A percentile compares a stretch with the other conserved stretches of the same genome.
phyloP scores from a whole-genome alignment of 2,113 vertebrate genomes.

The Trichomycterus rosablanca region DNA sequence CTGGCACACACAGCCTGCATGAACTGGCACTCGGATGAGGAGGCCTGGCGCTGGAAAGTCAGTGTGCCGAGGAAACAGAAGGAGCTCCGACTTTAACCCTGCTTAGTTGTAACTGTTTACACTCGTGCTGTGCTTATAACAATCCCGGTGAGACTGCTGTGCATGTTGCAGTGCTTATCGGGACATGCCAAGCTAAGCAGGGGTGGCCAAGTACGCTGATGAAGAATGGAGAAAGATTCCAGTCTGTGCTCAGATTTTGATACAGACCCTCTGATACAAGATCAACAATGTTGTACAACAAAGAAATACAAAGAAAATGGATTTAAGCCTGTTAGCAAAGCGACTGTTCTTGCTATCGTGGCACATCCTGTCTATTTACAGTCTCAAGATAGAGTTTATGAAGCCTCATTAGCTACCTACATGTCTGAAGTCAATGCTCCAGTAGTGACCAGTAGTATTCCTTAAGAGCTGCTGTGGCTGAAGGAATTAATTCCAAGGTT shows the following conservation, averaged over 20 bases:
- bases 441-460: no score
- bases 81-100: constrained; percentile 34
- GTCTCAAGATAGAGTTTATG: no score
- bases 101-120: constrained; percentile 38
- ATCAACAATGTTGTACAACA: constrained; percentile 17
- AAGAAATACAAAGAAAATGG: not conserved
- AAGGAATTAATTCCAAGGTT: no score
- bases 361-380: no score
- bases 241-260: constrained; percentile 10
- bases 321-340: not conserved
- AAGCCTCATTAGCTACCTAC: no score
- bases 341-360: not conserved
- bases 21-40: constrained; percentile 14
- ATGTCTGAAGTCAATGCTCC: no score
- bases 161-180: constrained; percentile 24
- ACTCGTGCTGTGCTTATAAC: constrained; percentile 24
- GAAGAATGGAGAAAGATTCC: constrained; percentile 5
- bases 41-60: constrained; percentile 17
- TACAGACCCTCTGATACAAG: not conserved
- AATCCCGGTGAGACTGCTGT: constrained; percentile 15
- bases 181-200: constrained; percentile 12
- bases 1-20: constrained; percentile 1
- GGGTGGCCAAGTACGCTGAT: constrained; percentile 12
- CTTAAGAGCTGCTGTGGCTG: no score
- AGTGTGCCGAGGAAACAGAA: constrained; percentile 31